Base-by-base conservation (phyloP, 1,140 invertebrate genomes). In the Helicoverpa armigera region DNA sequence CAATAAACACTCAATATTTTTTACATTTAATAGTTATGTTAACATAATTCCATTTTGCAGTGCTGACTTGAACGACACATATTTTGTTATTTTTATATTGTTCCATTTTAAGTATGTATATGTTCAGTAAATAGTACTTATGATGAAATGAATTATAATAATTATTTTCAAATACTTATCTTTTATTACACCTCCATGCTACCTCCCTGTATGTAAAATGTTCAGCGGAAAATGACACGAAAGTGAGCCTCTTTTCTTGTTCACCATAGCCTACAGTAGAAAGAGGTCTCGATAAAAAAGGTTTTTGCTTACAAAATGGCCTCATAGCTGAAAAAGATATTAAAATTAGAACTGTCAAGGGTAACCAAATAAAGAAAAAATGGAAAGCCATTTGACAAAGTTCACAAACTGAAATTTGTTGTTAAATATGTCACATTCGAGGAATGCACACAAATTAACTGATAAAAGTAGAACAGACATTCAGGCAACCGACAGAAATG, bases 381-480 rank as follows among this genome's bases (percentile, higher is more conserved):
- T 91, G 91, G 87, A 90, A 91, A 92, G 86, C 86, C 86, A 91
- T 94, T 94, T 94, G 93, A 94, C 93, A 93, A 91, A 90, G 86
- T 83, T 90, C 80, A 88, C 87, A 90, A 86, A 90, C 86, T 92
- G 91, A 94, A 94, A 94, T 94, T 94, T 90, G 89, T 90, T 91
- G 93, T 94, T 88, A 91, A 93, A 91, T 92, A 94, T 94, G 93
- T 94, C 93, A 93, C 63, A 91, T 83, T 88, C 92, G 86, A 94
- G 91, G 91, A 93, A 90, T 91, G 87, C 82, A 87, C 80, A 87
- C 76, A 92, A 93, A 92, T 87, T 91, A 87, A 63, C 90, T 76
- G 89, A 92, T 83, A 93, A 90, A 91, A 87, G 82, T 85, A 89
- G 79, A 86, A 83, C 86, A 89, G 88, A 92, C 73, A 81, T 82